Conservation (phyloP, 1,140 invertebrate species). For the Ganaspis sp. region DNA sequence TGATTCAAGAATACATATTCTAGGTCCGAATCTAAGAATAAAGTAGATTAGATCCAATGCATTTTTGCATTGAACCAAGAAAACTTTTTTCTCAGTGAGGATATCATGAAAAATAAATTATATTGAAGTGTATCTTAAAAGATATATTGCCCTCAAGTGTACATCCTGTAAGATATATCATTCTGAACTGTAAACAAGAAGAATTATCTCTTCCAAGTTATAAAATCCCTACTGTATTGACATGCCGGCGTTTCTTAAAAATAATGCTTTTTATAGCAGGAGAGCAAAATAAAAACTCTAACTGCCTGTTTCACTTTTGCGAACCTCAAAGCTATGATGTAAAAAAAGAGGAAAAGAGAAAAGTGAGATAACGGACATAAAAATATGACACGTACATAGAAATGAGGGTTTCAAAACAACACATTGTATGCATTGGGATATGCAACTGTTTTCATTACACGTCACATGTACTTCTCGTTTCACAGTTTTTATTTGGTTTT, state of each 20-base stretch:
- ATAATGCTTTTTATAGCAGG: background rate
- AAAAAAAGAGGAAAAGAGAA: background rate
- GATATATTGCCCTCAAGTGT: no score
- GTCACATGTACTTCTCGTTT: background rate
- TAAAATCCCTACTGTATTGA: background rate
- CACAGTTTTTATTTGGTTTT: background rate
- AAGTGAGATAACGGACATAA: background rate
- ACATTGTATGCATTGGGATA: background rate
- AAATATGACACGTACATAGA: constrained; percentile 13
- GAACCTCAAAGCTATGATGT: background rate
- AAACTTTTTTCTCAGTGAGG: no score
- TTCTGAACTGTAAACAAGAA: background rate
- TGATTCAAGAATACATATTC: no score
- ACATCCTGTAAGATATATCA: no score
- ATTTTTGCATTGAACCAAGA: no score
- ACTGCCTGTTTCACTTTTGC: background rate
- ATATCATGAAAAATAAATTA: no score
- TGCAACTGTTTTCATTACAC: constrained; percentile 9
- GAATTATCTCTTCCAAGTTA: constrained; percentile 6
- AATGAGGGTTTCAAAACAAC: background rate
- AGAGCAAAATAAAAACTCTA: background rate
- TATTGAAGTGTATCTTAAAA: no score
- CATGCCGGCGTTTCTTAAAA: background rate
- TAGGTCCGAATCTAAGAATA: no score
- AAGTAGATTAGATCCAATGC: no score